These are phyloP conservation scores for Ahaetulla prasina DNA, from an alignment of 2,113 vertebrate genomes.

Conservation along the genomic window DNA sequence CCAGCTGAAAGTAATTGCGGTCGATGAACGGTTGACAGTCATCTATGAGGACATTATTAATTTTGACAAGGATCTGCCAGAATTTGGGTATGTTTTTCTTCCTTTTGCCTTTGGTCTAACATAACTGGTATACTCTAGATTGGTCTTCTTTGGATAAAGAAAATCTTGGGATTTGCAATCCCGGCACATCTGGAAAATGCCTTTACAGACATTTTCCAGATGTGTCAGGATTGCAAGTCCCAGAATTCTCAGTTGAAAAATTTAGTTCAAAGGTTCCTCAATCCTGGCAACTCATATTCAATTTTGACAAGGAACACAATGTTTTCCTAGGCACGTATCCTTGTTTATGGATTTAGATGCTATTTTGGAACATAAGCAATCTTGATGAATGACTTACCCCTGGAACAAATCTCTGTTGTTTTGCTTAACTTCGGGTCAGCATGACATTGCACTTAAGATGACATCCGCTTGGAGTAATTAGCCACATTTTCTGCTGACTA, in stretches of 20 bases:
- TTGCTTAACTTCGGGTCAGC: neutral
- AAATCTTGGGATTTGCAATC: neutral
- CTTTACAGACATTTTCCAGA: neutral
- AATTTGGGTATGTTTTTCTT: conserved; percentile 79
- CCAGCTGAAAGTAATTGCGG: conserved; percentile 87
- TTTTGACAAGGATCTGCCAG: conserved; percentile 86
- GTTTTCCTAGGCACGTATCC: neutral
- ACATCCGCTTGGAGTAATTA: neutral
- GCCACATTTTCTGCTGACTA: neutral
- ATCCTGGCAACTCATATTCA: neutral
- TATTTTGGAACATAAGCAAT: neutral
- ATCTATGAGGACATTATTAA: conserved; percentile 81
- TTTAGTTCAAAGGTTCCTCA: neutral
- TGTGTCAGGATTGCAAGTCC: neutral
- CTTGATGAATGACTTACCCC: neutral
- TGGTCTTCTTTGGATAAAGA: neutral
- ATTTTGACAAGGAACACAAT: neutral
- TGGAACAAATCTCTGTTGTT: neutral
- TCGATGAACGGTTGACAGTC: conserved; percentile 76
- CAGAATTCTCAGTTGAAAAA: neutral
- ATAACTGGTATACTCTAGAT: fast-evolving
- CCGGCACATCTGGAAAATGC: neutral
- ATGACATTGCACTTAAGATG: neutral
- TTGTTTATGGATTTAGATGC: neutral
- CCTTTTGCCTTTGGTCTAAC: neutral